Conservation (phyloP, 2,888 invertebrate genomes). For the Timandra comae region DNA sequence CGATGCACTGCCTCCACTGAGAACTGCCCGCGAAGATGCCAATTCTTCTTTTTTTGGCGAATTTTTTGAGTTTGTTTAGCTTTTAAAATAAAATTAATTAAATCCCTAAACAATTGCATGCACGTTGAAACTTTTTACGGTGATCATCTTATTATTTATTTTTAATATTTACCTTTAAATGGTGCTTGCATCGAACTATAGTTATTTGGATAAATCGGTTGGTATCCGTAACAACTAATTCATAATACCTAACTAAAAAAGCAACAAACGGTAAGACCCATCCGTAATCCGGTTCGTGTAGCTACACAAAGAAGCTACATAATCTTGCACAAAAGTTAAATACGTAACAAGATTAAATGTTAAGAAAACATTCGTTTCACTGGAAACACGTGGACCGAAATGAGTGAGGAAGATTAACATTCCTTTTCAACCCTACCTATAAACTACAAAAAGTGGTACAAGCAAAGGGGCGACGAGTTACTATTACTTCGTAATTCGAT, state of each 20-base stretch:
- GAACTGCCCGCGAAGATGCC: slow-evolving; percentile 23
- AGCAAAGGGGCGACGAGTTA: slow-evolving; percentile 37
- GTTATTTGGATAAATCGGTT: too few species aligned
- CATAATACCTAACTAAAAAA: too few species aligned
- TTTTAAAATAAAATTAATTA: too few species aligned
- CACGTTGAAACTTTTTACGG: too few species aligned
- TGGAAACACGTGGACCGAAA: slow-evolving; percentile 44
- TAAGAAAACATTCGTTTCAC: slow-evolving; percentile 35
- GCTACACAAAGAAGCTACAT: slow-evolving; percentile 26
- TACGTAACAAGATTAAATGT: slow-evolving; percentile 35
- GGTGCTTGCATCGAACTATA: too few species aligned
- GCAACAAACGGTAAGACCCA: too few species aligned
- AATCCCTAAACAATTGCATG: too few species aligned
- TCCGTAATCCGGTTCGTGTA: too few species aligned
- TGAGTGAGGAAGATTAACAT: slow-evolving; percentile 58
- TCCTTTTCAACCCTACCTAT: slow-evolving; percentile 45
- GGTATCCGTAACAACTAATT: too few species aligned
- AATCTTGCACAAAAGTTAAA: slow-evolving; percentile 17
- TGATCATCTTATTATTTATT: too few species aligned
- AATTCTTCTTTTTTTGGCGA: background rate
- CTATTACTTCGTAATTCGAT: slow-evolving; percentile 60
- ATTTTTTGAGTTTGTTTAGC: too few species aligned
- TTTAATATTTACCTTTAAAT: too few species aligned
- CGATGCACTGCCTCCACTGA: slow-evolving; percentile 36
- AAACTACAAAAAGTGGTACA: slow-evolving; percentile 42